Base-by-base conservation (phyloP, 2,113 vertebrate genomes). In the Erythrocercus mccallii region DNA sequence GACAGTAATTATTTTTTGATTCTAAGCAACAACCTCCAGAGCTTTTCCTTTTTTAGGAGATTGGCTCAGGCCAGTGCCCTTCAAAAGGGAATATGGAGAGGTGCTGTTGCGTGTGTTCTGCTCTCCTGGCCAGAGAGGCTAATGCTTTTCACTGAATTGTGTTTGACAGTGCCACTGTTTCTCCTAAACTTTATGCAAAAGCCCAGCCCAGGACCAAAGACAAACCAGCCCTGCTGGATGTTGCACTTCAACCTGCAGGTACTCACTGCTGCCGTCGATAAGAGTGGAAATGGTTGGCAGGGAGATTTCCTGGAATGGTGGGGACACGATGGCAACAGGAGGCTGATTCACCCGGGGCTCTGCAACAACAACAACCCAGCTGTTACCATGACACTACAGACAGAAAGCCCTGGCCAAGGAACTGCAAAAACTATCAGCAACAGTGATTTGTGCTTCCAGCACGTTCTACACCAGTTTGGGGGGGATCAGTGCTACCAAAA, bases 261-360 rank as follows among this genome's bases (percentile, higher is more conserved):
- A 99, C 99, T 99, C 97, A 99, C 99, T 98, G 97, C 98, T 99
- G 98, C 99, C 99, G 22, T 99, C 99, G 37, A 99, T 99, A 15
- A 99, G 98, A 6, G 99, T 99, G 7, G 99, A 99, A 81, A 99
- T 99, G 87, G 98, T 99, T 13, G 99, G 99, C 97, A 99, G 95
- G 23, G 98, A 99, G 95, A 99, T 99, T 96, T 99, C 99, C 97
- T 99, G 99, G 97, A 98, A 99, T 86, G 98, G 98, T 6, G 99
- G 99, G 44, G 99, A 99, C 95, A 99, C 99, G n/a, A 99, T 84
- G 20, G 99, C 99, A 92, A 99, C 98, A 2, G 99, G 99, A 70
- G 98, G 98, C 94, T 96, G 99, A 97, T 99, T 99, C 88, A 99
- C 99, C 48, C 99, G 98, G 40, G 98, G 99, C 81, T 99, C 99